A percentile compares a stretch with the other conserved stretches of the same genome.
Evolutionary conservation across 2,888 invertebrate genomes (phyloP).

Genomic region (Drosophila rubida): DNA sequence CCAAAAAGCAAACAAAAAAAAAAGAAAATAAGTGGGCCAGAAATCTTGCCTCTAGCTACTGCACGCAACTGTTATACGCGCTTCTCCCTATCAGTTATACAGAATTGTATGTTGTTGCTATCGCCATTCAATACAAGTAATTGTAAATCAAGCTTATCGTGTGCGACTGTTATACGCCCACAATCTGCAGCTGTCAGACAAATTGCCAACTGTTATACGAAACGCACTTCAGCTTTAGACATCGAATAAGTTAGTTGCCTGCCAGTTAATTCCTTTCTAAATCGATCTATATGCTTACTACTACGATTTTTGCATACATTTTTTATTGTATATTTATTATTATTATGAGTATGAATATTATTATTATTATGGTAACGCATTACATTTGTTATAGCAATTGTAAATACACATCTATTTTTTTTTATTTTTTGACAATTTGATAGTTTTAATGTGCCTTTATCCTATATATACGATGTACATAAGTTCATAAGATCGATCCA

Average conservation of each 20-base stretch:
- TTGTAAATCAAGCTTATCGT: neutral
- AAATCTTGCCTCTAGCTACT: constrained; percentile 45
- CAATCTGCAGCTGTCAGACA: constrained; percentile 28
- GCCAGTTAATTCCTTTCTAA: constrained; percentile 30
- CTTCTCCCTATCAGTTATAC: neutral
- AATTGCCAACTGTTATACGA: constrained; percentile 46
- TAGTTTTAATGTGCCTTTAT: constrained; percentile 22
- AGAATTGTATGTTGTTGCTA: neutral
- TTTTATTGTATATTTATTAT: constrained; percentile 24
- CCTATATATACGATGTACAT: constrained; percentile 27
- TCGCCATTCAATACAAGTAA: neutral
- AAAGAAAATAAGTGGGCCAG: constrained; percentile 16
- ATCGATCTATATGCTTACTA: neutral
- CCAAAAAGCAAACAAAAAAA: constrained; percentile 13
- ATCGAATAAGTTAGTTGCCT: constrained; percentile 42
- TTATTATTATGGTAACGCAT: constrained; percentile 6
- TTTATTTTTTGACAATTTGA: constrained; percentile 13
- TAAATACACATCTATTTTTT: constrained; percentile 27
- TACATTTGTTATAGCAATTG: constrained; percentile 33
- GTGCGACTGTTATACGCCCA: neutral
- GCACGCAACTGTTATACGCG: constrained; percentile 50
- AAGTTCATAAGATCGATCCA: constrained; percentile 14
- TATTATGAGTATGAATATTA: neutral
- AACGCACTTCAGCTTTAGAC: constrained; percentile 18
- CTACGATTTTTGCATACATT: constrained; percentile 3